Base-by-base conservation (phyloP, 53 echinoderm and acorn worm species). In the Echinarachnius parma region DNA sequence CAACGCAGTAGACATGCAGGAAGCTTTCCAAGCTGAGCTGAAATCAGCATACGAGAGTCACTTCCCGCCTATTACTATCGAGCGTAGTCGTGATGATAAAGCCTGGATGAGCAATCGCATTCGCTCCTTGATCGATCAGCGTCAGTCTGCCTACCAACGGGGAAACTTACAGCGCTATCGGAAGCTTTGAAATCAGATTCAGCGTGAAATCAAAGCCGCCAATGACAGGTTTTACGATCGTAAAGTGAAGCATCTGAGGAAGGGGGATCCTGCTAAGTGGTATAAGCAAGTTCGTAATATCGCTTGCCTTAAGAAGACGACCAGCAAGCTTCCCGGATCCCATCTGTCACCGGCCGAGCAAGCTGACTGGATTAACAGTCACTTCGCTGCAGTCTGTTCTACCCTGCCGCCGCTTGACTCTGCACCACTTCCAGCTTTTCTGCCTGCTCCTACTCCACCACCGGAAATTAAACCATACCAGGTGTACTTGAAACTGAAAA, bases 331-430 rank as follows among this genome's bases (percentile, higher is more conserved):
- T 10, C 24, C 35, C 24, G 55, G 33, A 4, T 56, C 28, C 30
- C 11, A 56, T 28, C 2, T 27, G 26, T 28, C 26, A 25, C 29
- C 56, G 1, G 26, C 21, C 47, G 46, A 48, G 28, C 14, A 48
- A 18, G 21, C 28, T 14, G 30, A 48, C 47, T 66, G 28, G 29
- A 63, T 77, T 3, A 77, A 77, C 39, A 15, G 27, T 35, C 64
- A 77, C 54, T 77, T 77, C 25, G 78, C 78, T 9, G 50, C 13
- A 9, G 53, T 77, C 16, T 63, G 78, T 53, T 50, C 49, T 25
- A 29, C 49, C 25, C 26, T 77, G 21, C 64, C 64, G 20, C 52
- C 77, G 21, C 39, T 77, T 13, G 23, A 63, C 5, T 31, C 18
- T n/a, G 9, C 20, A 19, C 10, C 24, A 21, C 7, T 78, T 16